Evolutionary conservation across 1,140 invertebrate species (phyloP).

Genomic region (Chlorops oryzae): DNA sequence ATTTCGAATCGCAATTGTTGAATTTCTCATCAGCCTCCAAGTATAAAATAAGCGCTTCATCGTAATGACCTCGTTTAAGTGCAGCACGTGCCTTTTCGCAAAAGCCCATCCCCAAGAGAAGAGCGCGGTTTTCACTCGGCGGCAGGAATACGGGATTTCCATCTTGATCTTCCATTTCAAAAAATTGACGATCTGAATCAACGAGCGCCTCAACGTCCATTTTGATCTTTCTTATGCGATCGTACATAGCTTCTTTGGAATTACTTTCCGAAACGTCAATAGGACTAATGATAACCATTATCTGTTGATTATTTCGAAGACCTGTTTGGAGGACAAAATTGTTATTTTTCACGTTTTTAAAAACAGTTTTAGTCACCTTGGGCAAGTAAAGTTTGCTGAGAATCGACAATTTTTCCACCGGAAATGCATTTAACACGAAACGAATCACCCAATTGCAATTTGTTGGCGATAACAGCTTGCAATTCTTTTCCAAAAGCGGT

Average conservation of each 20-base stretch:
- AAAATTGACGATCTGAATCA: constrained; percentile 26
- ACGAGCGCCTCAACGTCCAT: constrained; percentile 36
- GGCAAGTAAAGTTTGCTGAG: constrained; percentile 48
- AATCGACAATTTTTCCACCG: constrained; percentile 59
- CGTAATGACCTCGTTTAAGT: constrained; percentile 59
- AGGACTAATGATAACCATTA: constrained; percentile 56
- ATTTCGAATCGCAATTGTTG: constrained; percentile 59
- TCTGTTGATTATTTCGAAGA: constrained; percentile 60
- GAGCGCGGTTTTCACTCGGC: constrained; percentile 56
- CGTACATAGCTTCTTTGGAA: constrained; percentile 25
- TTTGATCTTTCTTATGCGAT: constrained; percentile 35
- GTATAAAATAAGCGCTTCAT: constrained; percentile 63
- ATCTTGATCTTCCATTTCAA: constrained; percentile 67
- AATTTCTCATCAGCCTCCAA: constrained; percentile 72
- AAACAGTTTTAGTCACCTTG: constrained; percentile 43
- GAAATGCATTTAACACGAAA: constrained; percentile 60
- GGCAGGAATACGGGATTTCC: constrained; percentile 66
- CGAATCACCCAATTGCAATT: constrained; percentile 36
- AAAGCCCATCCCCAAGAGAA: constrained; percentile 67
- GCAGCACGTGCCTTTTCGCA: constrained; percentile 69
- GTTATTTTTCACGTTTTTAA: not conserved
- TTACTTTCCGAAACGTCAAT: constrained; percentile 25
- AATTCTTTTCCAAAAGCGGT: constrained; percentile 52
- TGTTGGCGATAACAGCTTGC: constrained; percentile 51
- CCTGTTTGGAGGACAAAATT: constrained; percentile 6